These are phyloP conservation scores for Metaphire vulgaris DNA, from an alignment of 1,140 invertebrate genomes.

Conservation along the genomic window DNA sequence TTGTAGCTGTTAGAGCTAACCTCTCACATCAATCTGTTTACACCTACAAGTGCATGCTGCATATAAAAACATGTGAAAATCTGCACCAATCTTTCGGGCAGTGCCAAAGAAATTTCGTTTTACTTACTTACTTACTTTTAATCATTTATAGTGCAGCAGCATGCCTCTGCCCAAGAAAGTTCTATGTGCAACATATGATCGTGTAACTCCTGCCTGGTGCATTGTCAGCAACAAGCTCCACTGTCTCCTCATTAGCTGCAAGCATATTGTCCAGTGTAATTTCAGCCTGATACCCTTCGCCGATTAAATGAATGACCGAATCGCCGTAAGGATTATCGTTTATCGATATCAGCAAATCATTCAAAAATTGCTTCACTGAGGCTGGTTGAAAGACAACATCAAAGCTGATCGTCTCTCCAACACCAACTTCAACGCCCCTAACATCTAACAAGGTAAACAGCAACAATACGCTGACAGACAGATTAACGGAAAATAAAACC, in stretches of 20 bases:
- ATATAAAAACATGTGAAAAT: too few relatives aligned
- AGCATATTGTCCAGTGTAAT: constrained; percentile 50
- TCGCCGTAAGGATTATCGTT: constrained; percentile 53
- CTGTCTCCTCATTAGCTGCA: constrained; percentile 15
- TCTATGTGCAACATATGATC: too few relatives aligned
- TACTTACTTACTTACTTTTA: too few relatives aligned
- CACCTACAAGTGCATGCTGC: too few relatives aligned
- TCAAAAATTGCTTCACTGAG: constrained; percentile 41
- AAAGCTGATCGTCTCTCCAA: constrained; percentile 43
- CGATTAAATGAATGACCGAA: constrained; percentile 48
- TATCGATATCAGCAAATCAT: constrained; percentile 43
- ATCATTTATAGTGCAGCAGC: too few relatives aligned
- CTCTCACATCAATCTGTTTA: too few relatives aligned
- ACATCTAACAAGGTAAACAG: neutral
- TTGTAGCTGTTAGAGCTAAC: too few relatives aligned
- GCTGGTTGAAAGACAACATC: constrained; percentile 42
- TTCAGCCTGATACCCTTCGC: constrained; percentile 51
- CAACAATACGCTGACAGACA: too few relatives aligned
- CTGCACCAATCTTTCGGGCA: too few relatives aligned
- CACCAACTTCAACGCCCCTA: constrained; percentile 38
- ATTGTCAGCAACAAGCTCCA: constrained; percentile 43
- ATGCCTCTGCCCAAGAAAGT: too few relatives aligned
- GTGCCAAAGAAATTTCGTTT: too few relatives aligned
- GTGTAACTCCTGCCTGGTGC: constrained; percentile 37
- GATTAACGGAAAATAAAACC: too few relatives aligned